Conservation (phyloP, 2,888 invertebrate genomes). For the Dugesia japonica region DNA sequence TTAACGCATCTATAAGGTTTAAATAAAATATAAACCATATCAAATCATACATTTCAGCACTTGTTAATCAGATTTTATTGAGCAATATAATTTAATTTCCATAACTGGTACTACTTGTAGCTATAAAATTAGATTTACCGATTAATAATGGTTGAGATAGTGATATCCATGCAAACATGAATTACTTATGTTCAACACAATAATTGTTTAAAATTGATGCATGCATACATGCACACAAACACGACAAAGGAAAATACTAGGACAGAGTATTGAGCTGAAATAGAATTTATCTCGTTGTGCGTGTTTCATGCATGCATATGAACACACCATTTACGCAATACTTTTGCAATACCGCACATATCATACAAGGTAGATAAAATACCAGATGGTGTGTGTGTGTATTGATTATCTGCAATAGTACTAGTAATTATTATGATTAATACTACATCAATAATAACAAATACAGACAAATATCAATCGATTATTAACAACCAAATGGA, state of each 20-base stretch:
- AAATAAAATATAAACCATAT: too few species aligned
- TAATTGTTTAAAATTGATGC: too few species aligned
- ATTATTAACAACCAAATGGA: not conserved
- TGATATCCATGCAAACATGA: too few species aligned
- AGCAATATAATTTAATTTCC: too few species aligned
- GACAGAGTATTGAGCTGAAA: not conserved
- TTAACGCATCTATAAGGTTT: too few species aligned
- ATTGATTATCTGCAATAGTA: not conserved
- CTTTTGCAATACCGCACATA: conserved; percentile 20
- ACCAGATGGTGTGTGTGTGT: not conserved
- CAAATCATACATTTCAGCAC: too few species aligned
- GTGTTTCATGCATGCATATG: not conserved
- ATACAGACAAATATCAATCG: not conserved
- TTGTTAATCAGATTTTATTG: too few species aligned
- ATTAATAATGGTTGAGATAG: too few species aligned
- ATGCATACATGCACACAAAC: not conserved
- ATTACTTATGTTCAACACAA: too few species aligned
- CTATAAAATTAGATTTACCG: too few species aligned
- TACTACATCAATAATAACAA: not conserved
- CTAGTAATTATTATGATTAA: not conserved
- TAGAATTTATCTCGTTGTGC: not conserved
- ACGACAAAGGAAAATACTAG: conserved; percentile 7
- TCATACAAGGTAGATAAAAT: not conserved
- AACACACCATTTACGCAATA: conserved; percentile 6
- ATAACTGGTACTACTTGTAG: too few species aligned